Percentiles rank a stretch among this genome's conserved stretches.
Conservation (phyloP, 1,140 invertebrate species). For the Vollenhovia emeryi region DNA sequence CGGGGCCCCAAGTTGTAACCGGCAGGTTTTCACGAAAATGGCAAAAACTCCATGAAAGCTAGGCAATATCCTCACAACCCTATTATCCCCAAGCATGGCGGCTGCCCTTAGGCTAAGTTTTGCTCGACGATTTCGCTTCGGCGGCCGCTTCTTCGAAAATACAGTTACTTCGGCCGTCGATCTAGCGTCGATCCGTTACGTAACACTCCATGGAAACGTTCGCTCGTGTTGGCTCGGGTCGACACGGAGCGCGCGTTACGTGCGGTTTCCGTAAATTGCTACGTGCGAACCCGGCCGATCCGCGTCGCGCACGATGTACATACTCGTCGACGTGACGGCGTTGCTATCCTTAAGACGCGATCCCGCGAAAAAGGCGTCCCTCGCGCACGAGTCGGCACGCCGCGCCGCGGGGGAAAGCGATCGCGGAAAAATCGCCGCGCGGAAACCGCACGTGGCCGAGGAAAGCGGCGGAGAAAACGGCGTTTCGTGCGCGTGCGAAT, state of each 20-base stretch:
- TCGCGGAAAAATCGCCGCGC: conserved; percentile 49
- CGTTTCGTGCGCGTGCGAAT: conserved; percentile 60
- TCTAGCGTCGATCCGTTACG: conserved; percentile 75
- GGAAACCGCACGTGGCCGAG: conserved; percentile 47
- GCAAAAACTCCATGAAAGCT: background rate
- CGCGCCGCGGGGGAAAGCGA: conserved; percentile 35
- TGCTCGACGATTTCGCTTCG: conserved; percentile 63
- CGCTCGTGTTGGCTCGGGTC: conserved; percentile 49
- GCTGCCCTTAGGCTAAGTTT: conserved; percentile 55
- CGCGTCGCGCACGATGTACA: conserved; percentile 49
- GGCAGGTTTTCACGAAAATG: background rate
- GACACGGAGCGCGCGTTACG: conserved; percentile 74
- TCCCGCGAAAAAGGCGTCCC: conserved; percentile 8
- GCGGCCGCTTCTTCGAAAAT: conserved; percentile 67
- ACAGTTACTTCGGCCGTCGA: conserved; percentile 71
- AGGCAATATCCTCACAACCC: background rate
- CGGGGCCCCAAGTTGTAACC: background rate
- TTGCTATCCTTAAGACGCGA: conserved; percentile 27
- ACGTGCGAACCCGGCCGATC: conserved; percentile 67
- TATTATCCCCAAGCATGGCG: background rate
- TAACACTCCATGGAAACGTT: conserved; percentile 74
- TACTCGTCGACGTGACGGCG: conserved; percentile 30
- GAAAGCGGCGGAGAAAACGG: conserved; percentile 56
- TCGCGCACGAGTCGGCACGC: conserved; percentile 21
- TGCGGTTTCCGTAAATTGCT: conserved; percentile 80